Conservation (phyloP, 2,113 vertebrate species). For the Lampris incognitus region DNA sequence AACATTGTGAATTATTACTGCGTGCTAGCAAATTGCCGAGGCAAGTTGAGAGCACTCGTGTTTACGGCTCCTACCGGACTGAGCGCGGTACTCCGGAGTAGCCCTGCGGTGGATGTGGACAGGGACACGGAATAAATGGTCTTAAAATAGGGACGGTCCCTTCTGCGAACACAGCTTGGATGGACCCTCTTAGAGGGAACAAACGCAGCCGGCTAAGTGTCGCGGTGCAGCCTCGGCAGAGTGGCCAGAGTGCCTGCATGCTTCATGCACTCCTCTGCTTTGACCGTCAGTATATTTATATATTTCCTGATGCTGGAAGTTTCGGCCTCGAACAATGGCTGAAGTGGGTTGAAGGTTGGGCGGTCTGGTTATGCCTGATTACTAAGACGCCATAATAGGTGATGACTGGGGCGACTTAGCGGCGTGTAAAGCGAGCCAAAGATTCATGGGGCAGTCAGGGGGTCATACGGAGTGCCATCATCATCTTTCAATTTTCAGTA, state of each 20-base stretch:
- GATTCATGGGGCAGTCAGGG: constrained; percentile 56
- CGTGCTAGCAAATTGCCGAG: constrained; percentile 70
- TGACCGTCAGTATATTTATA: too few species aligned
- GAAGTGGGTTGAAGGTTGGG: constrained; percentile 38
- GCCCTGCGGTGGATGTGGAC: constrained; percentile 52
- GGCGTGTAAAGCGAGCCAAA: constrained; percentile 36
- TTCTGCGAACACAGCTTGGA: constrained; percentile 26
- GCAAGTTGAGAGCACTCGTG: constrained; percentile 73
- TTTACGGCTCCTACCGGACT: constrained; percentile 67
- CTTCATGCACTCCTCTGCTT: too few species aligned
- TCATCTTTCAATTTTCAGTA: constrained; percentile 54
- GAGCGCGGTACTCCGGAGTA: constrained; percentile 40
- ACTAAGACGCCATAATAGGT: constrained; percentile 38
- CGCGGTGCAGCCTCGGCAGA: constrained; percentile 43
- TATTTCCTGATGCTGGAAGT: too few species aligned
- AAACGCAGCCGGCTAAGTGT: constrained; percentile 49
- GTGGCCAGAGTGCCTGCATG: constrained; percentile 38
- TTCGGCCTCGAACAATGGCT: neutral
- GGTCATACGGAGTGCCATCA: constrained; percentile 65
- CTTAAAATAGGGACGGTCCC: constrained; percentile 61
- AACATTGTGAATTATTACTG: constrained; percentile 75
- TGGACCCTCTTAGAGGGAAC: constrained; percentile 41
- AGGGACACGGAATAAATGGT: constrained; percentile 55
- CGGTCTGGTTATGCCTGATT: constrained; percentile 24
- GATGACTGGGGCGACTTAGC: constrained; percentile 38